Conservation (phyloP, 2,888 invertebrate species). For the Amphipyra berbera region DNA sequence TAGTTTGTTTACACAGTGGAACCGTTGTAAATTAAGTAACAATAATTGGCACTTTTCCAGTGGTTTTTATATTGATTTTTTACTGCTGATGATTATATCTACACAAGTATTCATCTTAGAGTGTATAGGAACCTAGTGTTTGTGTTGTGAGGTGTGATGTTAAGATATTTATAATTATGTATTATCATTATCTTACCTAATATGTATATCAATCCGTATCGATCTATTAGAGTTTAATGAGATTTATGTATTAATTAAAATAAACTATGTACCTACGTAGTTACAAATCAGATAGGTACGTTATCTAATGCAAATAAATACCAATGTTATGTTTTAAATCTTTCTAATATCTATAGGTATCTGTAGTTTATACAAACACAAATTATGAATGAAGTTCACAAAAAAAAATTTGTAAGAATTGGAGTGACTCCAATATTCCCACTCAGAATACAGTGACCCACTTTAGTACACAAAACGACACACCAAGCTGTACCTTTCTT, state of each 20-base stretch:
- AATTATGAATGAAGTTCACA: conserved; percentile 16
- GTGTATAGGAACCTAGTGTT: conserved; percentile 25
- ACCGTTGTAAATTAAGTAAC: background rate
- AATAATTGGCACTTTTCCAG: conserved; percentile 1
- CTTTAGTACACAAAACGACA: no score
- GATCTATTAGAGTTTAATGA: conserved; percentile 12
- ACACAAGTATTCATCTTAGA: conserved; percentile 9
- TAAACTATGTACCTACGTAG: background rate
- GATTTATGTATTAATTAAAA: conserved; percentile 9
- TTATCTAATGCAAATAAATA: background rate
- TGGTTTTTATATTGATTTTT: conserved; percentile 11
- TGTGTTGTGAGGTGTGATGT: conserved; percentile 30
- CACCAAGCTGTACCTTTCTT: no score
- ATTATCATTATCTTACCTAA: conserved; percentile 2
- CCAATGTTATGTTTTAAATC: background rate
- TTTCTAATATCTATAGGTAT: background rate
- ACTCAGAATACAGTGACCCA: conserved; percentile 29
- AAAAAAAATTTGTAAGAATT: conserved; percentile 29
- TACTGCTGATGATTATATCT: conserved; percentile 3
- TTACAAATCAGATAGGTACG: background rate
- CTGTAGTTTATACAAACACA: no score
- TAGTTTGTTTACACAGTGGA: background rate
- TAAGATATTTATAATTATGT: conserved; percentile 4
- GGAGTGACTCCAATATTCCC: conserved; percentile 42
- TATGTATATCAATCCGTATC: background rate